Percentiles rank a stretch among this genome's conserved stretches.
These are phyloP conservation scores for human (Homo sapiens) DNA, from an alignment of 2,113 vertebrate species.

Conservation along the genomic window DNA sequence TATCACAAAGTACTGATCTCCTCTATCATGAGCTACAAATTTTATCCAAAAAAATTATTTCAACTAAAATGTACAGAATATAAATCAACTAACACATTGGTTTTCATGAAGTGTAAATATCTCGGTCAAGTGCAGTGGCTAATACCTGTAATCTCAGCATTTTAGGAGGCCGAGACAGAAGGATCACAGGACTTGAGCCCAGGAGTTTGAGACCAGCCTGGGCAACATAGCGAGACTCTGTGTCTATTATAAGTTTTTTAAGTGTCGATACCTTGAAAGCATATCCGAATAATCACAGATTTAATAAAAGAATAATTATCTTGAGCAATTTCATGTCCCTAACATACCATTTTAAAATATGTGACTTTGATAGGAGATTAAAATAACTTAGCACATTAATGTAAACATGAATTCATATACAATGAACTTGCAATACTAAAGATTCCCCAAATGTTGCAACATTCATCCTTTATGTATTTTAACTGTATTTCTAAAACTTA, in stretches of 20 bases:
- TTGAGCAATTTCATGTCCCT: neutral
- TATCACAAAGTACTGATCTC: neutral
- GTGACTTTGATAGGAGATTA: neutral
- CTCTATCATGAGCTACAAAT: neutral
- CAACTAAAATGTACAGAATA: conserved; percentile 6
- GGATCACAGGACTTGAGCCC: too few species aligned
- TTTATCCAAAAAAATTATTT: neutral
- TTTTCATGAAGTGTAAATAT: neutral
- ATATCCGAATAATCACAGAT: neutral
- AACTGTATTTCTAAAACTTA: neutral
- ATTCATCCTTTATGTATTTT: neutral
- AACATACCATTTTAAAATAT: neutral
- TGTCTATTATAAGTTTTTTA: neutral
- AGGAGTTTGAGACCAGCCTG: too few species aligned
- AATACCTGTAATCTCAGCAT: too few species aligned
- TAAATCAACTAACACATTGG: neutral
- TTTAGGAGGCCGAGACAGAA: too few species aligned
- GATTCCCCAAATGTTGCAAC: neutral
- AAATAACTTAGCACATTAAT: conserved; percentile 21
- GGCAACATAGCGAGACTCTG: too few species aligned
- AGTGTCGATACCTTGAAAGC: neutral
- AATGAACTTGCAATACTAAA: neutral
- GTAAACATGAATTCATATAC: neutral
- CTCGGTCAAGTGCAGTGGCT: too few species aligned
- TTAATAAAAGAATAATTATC: neutral